Evolutionary conservation across 2,888 invertebrate species (phyloP).

Genomic region (Candidula unifasciata): DNA sequence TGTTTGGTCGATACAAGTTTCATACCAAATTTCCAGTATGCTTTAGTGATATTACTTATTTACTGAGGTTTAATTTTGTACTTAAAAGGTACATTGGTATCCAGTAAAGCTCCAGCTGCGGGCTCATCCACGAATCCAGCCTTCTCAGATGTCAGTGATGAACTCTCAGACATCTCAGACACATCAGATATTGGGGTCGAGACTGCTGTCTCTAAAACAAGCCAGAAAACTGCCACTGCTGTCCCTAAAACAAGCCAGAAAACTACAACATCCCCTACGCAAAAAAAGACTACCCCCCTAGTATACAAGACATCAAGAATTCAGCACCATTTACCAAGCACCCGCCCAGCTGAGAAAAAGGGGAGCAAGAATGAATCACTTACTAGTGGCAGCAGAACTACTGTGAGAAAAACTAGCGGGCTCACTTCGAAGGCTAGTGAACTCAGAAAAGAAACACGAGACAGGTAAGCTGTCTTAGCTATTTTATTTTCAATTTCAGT

Average conservation of each 20-base stretch:
- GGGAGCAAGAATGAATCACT: not conserved
- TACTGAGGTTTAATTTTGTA: too few relatives aligned
- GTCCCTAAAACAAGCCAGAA: not conserved
- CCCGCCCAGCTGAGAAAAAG: not conserved
- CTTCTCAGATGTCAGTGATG: slow-evolving; percentile 30
- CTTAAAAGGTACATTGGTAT: not conserved
- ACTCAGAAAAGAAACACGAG: slow-evolving; percentile 14
- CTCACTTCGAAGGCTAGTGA: not conserved
- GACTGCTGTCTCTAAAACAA: not conserved
- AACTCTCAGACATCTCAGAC: slow-evolving; percentile 42
- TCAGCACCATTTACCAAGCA: not conserved
- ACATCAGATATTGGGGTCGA: slow-evolving; percentile 24
- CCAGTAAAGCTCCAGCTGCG: not conserved
- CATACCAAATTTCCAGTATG: too few relatives aligned
- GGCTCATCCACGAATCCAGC: not conserved
- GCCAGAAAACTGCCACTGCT: not conserved
- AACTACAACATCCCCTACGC: not conserved
- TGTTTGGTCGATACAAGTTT: too few relatives aligned
- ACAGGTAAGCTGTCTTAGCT: slow-evolving; percentile 1
- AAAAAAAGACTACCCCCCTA: not conserved
- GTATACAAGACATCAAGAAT: too few relatives aligned
- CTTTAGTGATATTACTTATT: too few relatives aligned
- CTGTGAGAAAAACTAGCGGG: not conserved
- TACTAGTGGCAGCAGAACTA: too few relatives aligned
- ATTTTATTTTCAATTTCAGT: too few relatives aligned